Base-by-base conservation (phyloP, 2,888 invertebrate genomes). In the Lasioglossum vierecki region DNA sequence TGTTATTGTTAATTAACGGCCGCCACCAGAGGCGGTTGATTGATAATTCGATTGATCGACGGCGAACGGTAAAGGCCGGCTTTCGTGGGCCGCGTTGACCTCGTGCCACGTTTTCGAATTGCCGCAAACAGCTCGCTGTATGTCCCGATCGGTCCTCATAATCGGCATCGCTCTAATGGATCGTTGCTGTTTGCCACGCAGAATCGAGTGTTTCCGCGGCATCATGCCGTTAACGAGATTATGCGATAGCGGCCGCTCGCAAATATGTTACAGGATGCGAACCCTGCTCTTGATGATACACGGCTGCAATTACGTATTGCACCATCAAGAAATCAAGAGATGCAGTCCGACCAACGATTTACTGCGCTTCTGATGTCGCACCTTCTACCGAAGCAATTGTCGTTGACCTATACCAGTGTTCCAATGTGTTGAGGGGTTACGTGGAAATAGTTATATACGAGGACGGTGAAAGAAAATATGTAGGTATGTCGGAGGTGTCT, bases 1-100 rank as follows among this genome's bases (percentile, higher is more conserved):
- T 86, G 84, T 88, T 88, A 84, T 79, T 88, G 88, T 89, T 86
- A 88, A 90, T 89, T 90, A 86, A 88, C 82, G 57, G 26, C n/a
- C 78, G n/a, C 70, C 70, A 76, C 18, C 57, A 75, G 80, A 66
- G 78, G 60, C 72, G 79, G 84, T 82, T 85, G 89, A 90, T 85
- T 90, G 88, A 88, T 90, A 89, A 90, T 90, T 89, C 85, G 81
- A 85, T 88, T 87, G 87, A 83, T 73, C 68, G 60, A 13, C 60
- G 26, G n/a, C 49, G 60, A 80, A 60, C 49, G 77, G 46, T 72
- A 76, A 83, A 83, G 72, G 76, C 35, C 18, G n/a, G 68, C 39
- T 76, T 82, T 77, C 82, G 60, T 26, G 78, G 71, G 2, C 18
- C 63, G 60, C 11, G 72, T 74, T 72, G 78, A 53, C 57, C 68